phyloP scores from a whole-genome alignment of 2,888 invertebrate species.

The Philopedon plagiatum region DNA sequence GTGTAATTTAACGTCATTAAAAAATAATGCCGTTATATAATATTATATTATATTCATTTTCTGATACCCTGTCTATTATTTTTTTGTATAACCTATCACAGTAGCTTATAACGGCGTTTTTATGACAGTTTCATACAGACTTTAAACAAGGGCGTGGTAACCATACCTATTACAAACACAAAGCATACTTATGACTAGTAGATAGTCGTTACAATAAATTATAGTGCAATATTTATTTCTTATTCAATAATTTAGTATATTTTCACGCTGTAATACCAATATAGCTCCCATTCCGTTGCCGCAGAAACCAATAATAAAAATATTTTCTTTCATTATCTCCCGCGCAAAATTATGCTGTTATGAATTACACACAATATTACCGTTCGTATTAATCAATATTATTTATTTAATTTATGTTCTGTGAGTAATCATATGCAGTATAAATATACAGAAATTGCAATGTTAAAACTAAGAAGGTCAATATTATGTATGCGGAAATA shows the following conservation, averaged over 20 bases:
- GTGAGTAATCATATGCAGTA: slow-evolving; percentile 15
- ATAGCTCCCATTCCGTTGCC: slow-evolving; percentile 36
- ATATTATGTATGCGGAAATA: background rate
- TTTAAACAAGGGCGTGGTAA: slow-evolving; percentile 25
- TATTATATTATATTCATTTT: too few relatives aligned
- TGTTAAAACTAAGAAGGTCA: background rate
- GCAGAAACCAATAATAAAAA: slow-evolving; percentile 35
- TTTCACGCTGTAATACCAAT: slow-evolving; percentile 37
- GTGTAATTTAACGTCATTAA: too few relatives aligned
- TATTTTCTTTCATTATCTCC: slow-evolving; percentile 39
- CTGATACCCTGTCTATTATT: too few relatives aligned
- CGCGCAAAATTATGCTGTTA: slow-evolving; percentile 39
- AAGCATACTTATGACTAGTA: slow-evolving; percentile 28
- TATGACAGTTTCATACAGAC: background rate
- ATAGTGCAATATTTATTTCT: slow-evolving; percentile 35
- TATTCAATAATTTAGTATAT: slow-evolving; percentile 38
- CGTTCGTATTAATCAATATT: slow-evolving; percentile 40
- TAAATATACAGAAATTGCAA: background rate
- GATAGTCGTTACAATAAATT: slow-evolving; percentile 40
- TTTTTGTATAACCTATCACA: background rate
- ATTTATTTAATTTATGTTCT: slow-evolving; percentile 32
- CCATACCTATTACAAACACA: slow-evolving; percentile 35
- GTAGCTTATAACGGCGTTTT: background rate
- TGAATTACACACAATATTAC: slow-evolving; percentile 40
- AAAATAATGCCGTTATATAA: too few relatives aligned